Base-by-base conservation (phyloP, 2,888 invertebrate genomes). In the Schizotus pectinicornis region DNA sequence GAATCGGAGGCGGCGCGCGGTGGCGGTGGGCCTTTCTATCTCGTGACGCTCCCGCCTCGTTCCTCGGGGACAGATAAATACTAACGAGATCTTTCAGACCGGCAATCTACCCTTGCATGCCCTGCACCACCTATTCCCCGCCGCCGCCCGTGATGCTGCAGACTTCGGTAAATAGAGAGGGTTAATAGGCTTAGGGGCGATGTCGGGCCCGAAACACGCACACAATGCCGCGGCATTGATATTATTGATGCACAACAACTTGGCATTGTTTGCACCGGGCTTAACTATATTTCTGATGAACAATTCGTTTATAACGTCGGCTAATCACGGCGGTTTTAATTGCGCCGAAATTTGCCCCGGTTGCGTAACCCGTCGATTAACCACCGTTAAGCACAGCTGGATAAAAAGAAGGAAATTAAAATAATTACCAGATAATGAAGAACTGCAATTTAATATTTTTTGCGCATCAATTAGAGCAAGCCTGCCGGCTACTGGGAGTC, bases 1-100 rank as follows among this genome's bases (percentile, higher is more conserved):
- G 47, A 49, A 62, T 57, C 60, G 63, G 62, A 53, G 54, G 56
- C 67, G 61, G 62, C 67, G 67, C 67, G 68, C 68, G 67, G 61
- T 66, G 65, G 67, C 68, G 67, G 65, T 66, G 63, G 62, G 65
- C 59, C 63, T 67, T 69, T 72, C 72, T 73, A 72, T 72, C 74
- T 71, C 66, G 48, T 63, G 69, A 60, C 59, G 56, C 63, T 65
- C 64, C 62, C 68, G 66, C 71, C 60, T 52, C 46, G 67, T 63
- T 77, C 77, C 77, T 74, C 63, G 60, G 77, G 78, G 79, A 77
- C 73, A 74, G 75, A 79, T 79, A 79, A 79, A 79, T 78, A 79
- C 79, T 77, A 78, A 78, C 77, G 77, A 78, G 78, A 77, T 77
- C 77, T 78, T 76, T 76, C 76, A 73, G 74, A 74, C 68, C 73